These are phyloP conservation scores for Tenthredo mesomela DNA, from an alignment of 2,888 invertebrate genomes.

Conservation along the genomic window DNA sequence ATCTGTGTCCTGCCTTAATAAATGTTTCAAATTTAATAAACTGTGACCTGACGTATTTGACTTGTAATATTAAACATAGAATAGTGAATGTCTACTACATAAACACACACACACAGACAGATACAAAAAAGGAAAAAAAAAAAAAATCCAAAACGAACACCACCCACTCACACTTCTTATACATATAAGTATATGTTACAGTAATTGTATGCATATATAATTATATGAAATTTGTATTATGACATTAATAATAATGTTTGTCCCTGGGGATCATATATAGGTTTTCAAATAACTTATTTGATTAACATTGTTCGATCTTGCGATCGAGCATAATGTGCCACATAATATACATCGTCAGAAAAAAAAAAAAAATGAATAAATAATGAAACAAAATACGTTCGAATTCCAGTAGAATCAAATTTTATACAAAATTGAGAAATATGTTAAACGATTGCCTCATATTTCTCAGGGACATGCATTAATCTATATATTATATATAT, in stretches of 20 bases:
- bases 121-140: background rate
- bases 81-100: conserved; percentile 46
- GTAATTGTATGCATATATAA: conserved; percentile 28
- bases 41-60: conserved; percentile 65
- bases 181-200: background rate
- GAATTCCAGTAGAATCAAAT: background rate
- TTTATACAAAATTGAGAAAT: background rate
- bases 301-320: background rate
- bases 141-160: conserved; percentile 3
- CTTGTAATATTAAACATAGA: conserved; percentile 53
- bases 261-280: conserved; percentile 1
- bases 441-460: background rate
- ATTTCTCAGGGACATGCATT: background rate
- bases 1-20: conserved; percentile 53
- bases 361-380: background rate
- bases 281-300: background rate
- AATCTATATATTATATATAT: conserved; percentile 58
- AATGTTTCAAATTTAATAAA: conserved; percentile 68
- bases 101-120: background rate
- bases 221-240: conserved; percentile 11
- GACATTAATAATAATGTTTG: conserved; percentile 2
- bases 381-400: background rate
- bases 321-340: background rate
- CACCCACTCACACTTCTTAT: conserved; percentile 19
- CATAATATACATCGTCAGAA: background rate